Evolutionary conservation across 2,888 invertebrate genomes (phyloP).

Genomic region (Halictus quadricinctus): DNA sequence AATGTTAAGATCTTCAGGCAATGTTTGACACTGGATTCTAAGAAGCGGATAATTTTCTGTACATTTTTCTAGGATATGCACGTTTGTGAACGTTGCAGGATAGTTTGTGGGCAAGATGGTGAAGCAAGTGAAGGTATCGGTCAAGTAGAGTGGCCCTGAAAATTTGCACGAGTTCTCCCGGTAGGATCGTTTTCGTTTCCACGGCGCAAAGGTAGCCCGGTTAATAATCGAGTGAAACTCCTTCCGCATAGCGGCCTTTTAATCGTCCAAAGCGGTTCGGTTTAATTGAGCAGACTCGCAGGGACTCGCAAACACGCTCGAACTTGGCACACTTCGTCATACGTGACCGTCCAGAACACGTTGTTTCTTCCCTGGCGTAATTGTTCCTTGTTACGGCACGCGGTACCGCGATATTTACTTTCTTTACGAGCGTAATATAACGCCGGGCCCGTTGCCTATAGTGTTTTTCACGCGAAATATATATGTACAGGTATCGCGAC

Average conservation of each 20-base stretch:
- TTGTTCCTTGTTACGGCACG: conserved; percentile 57
- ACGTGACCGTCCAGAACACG: conserved; percentile 24
- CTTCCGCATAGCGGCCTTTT: conserved; percentile 18
- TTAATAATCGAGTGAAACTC: conserved; percentile 8
- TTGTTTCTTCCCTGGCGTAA: conserved; percentile 43
- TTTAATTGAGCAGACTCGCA: background rate
- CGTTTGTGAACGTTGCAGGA: no score
- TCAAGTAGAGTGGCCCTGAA: background rate
- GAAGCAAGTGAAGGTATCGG: background rate
- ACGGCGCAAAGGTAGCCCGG: background rate
- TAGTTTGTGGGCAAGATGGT: background rate
- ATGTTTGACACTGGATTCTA: no score
- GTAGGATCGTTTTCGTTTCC: background rate
- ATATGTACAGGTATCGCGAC: no score
- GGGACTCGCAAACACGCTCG: conserved; percentile 18
- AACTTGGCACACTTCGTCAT: conserved; percentile 57
- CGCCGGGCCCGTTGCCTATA: conserved; percentile 34
- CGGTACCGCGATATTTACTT: conserved; percentile 58
- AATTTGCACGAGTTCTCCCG: background rate
- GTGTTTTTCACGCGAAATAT: no score
- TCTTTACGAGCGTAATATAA: conserved; percentile 60
- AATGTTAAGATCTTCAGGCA: no score
- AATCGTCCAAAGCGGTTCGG: conserved; percentile 7
- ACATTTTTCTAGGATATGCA: background rate
- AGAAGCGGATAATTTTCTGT: background rate